Evolutionary conservation across 1,140 invertebrate genomes (phyloP).

Genomic region (Lepidotrigona ventralis): DNA sequence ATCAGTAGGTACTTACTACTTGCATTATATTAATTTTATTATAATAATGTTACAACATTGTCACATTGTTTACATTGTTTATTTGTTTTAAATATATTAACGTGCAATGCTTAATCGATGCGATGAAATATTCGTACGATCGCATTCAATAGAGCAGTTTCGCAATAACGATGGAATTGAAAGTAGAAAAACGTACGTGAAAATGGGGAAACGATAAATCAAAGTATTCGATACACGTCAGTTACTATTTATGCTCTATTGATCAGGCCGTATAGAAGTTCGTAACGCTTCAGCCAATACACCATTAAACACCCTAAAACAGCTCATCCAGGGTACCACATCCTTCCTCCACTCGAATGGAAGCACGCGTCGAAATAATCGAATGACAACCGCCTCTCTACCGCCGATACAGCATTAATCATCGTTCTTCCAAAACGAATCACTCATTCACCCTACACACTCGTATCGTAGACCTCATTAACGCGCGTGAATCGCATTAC

Average conservation of each 20-base stretch:
- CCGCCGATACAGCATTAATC: conserved; percentile 2
- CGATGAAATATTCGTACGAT: not conserved
- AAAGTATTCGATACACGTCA: not conserved
- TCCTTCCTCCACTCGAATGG: not conserved
- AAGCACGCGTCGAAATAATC: conserved; percentile 21
- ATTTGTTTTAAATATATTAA: no score
- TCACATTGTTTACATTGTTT: no score
- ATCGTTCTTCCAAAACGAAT: not conserved
- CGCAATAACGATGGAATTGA: not conserved
- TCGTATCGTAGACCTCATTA: conserved; percentile 55
- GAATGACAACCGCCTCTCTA: conserved; percentile 6
- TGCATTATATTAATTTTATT: no score
- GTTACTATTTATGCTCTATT: not conserved
- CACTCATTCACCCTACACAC: not conserved
- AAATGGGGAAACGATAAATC: not conserved
- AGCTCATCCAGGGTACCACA: not conserved
- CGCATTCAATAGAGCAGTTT: not conserved
- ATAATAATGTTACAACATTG: no score
- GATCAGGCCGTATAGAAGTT: not conserved
- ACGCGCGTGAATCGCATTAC: conserved; percentile 65
- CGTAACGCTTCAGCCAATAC: not conserved
- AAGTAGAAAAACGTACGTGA: not conserved
- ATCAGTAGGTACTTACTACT: no score
- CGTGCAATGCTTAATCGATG: no score
- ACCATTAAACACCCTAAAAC: not conserved